Evolutionary conservation across 2,888 invertebrate species (phyloP).

Genomic region (Drosophila meridionalis): DNA sequence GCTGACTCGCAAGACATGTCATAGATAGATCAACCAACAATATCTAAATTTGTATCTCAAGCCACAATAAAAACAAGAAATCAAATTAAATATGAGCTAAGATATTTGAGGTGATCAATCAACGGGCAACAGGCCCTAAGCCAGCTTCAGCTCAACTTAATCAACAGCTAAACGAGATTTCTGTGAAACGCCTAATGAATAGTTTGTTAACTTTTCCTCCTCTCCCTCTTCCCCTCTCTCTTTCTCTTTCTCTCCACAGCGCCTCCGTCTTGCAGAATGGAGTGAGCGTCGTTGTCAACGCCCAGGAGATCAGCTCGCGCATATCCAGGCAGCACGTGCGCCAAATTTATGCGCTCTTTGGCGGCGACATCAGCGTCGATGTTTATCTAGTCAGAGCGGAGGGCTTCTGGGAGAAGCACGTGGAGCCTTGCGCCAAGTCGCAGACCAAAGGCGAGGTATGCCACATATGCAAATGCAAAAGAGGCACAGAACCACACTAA

Average conservation of each 20-base stretch:
- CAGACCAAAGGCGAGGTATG: constrained; percentile 87
- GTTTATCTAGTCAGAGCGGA: constrained; percentile 90
- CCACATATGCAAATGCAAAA: constrained; percentile 14
- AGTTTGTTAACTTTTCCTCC: constrained; percentile 8
- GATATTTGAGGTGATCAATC: constrained; percentile 60
- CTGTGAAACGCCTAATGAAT: constrained; percentile 45
- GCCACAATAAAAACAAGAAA: constrained; percentile 24
- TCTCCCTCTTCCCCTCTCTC: background rate
- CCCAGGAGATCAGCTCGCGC: constrained; percentile 88
- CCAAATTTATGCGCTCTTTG: constrained; percentile 86
- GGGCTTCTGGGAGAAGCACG: constrained; percentile 91
- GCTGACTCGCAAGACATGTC: constrained; percentile 3
- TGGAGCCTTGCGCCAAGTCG: constrained; percentile 89
- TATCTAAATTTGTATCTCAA: constrained; percentile 4
- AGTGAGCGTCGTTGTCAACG: constrained; percentile 88
- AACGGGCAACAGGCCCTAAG: constrained; percentile 29
- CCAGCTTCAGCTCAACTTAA: constrained; percentile 23
- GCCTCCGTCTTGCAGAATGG: constrained; percentile 85
- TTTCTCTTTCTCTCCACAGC: constrained; percentile 48
- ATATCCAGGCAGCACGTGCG: constrained; percentile 88
- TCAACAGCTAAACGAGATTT: constrained; percentile 36
- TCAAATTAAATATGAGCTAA: constrained; percentile 53
- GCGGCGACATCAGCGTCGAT: constrained; percentile 85
- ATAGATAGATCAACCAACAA: constrained; percentile 10
- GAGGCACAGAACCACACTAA: background rate